Conservation (phyloP, 2,113 vertebrate species). For the Suncus etruscus region DNA sequence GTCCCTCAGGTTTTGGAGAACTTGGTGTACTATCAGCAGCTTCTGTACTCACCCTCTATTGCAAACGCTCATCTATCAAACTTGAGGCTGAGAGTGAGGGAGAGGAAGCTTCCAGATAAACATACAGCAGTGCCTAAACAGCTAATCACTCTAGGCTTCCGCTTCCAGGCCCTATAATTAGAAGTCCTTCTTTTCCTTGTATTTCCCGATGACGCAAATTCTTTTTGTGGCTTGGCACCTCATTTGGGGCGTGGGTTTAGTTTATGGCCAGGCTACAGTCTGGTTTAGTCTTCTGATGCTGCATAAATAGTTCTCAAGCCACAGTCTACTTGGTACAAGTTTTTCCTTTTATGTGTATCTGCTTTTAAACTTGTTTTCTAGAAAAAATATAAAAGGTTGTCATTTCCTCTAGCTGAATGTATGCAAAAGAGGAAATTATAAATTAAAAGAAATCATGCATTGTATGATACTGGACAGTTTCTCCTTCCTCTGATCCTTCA, state of each 20-base stretch:
- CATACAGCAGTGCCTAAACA: slow-evolving; percentile 97
- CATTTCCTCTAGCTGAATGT: slow-evolving; percentile 81
- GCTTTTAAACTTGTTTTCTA: slow-evolving; percentile 84
- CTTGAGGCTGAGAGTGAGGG: slow-evolving; percentile 86
- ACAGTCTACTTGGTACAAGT: slow-evolving; percentile 90
- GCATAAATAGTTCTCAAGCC: slow-evolving; percentile 96
- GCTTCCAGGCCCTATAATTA: slow-evolving; percentile 99
- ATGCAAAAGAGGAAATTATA: slow-evolving; percentile 85
- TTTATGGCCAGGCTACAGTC: slow-evolving; percentile 95
- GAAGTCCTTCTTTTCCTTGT: slow-evolving; percentile 97
- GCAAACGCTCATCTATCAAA: slow-evolving; percentile 92
- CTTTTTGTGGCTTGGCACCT: slow-evolving; percentile 99
- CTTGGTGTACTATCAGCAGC: slow-evolving; percentile 90
- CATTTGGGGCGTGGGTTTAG: slow-evolving; percentile 97
- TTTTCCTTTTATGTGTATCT: slow-evolving; percentile 89
- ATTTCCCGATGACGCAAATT: slow-evolving; percentile 99
- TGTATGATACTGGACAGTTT: slow-evolving; percentile 68
- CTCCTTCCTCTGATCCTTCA: slow-evolving; percentile 30
- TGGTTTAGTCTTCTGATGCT: slow-evolving; percentile 97
- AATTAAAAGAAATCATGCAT: slow-evolving; percentile 82
- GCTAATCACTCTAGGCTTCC: slow-evolving; percentile 97
- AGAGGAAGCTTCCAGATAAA: slow-evolving; percentile 99
- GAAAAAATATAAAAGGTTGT: slow-evolving; percentile 76
- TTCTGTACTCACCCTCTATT: slow-evolving; percentile 84
- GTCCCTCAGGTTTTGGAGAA: slow-evolving; percentile 87